Evolutionary conservation across 2,888 invertebrate species (phyloP).

Genomic region (Rhagonycha lutea): DNA sequence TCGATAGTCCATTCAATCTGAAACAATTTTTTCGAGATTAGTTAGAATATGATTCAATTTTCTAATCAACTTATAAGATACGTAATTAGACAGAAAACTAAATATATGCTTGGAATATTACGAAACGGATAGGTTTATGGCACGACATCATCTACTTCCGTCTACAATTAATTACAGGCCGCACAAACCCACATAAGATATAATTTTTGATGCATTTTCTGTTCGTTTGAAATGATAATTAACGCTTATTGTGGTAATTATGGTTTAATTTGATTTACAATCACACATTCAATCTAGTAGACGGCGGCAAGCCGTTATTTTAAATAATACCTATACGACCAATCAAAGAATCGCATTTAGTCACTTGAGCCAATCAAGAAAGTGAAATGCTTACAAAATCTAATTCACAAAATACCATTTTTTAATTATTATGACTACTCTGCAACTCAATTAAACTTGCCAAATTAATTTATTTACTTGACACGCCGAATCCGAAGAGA

Average conservation of each 20-base stretch:
- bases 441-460: background rate
- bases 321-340: background rate
- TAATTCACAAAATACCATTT: background rate
- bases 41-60: background rate
- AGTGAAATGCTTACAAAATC: background rate
- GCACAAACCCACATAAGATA: background rate
- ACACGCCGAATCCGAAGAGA: background rate
- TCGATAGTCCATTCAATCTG: constrained; percentile 26
- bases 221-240: background rate
- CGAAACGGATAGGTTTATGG: constrained; percentile 4
- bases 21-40: constrained; percentile 11
- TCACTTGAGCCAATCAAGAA: background rate
- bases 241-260: background rate
- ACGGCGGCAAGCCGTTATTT: background rate
- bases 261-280: background rate
- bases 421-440: background rate
- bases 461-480: background rate
- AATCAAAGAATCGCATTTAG: background rate
- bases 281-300: background rate
- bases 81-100: background rate
- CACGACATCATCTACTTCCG: constrained; percentile 6
- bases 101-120: constrained; percentile 3
- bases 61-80: background rate
- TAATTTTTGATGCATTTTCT: background rate
- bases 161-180: constrained; percentile 8